Conservation (phyloP, 2,888 invertebrate genomes). For the Aromia moschata region DNA sequence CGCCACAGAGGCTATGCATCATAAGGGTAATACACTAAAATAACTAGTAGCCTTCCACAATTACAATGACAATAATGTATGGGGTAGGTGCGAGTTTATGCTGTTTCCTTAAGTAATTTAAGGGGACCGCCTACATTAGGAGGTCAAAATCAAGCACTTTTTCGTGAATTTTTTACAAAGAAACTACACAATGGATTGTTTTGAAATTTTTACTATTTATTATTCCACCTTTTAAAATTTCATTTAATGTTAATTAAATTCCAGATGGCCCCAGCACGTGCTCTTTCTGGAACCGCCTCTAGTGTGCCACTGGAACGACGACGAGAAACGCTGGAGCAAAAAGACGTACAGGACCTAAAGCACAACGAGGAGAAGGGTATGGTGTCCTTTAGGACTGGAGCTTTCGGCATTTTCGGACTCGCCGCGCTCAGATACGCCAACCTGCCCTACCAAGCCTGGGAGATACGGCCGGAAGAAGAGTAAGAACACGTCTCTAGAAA, state of each 20-base stretch:
- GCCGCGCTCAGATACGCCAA: slow-evolving; percentile 80
- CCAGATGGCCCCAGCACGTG: slow-evolving; percentile 57
- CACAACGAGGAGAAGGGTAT: slow-evolving; percentile 86
- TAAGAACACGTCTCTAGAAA: slow-evolving; percentile 45
- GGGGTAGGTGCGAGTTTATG: too few species aligned
- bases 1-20: too few species aligned
- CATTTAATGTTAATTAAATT: slow-evolving; percentile 19
- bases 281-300: slow-evolving; percentile 60
- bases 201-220: too few species aligned
- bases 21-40: too few species aligned
- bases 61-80: too few species aligned
- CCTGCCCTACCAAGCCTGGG: slow-evolving; percentile 88
- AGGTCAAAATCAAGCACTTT: too few species aligned
- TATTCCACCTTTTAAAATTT: too few species aligned
- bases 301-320: slow-evolving; percentile 57
- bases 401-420: slow-evolving; percentile 74
- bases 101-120: too few species aligned
- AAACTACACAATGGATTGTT: too few species aligned
- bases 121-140: too few species aligned
- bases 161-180: too few species aligned
- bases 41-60: too few species aligned
- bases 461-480: slow-evolving; percentile 76
- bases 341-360: slow-evolving; percentile 64
- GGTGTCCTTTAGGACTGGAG: slow-evolving; percentile 79
- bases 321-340: slow-evolving; percentile 54